A percentile compares a stretch with the other conserved stretches of the same genome.
Evolutionary conservation across 1,140 invertebrate genomes (phyloP).

Genomic region (Leptopilina clavipes): DNA sequence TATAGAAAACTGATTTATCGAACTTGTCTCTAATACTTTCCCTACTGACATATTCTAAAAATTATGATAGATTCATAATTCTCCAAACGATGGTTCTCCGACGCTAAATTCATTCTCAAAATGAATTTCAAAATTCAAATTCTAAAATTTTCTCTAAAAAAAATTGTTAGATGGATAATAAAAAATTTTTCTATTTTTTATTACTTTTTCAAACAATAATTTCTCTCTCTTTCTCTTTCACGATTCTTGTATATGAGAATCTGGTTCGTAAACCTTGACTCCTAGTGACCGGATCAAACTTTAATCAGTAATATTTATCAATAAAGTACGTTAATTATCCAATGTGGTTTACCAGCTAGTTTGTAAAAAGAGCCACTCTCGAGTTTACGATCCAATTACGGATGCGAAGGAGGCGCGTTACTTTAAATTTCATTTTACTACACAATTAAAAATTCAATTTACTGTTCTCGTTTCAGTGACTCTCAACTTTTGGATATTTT

Average conservation of each 20-base stretch:
- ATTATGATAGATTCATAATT: too few relatives aligned
- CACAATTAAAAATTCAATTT: constrained; percentile 33
- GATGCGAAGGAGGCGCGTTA: constrained; percentile 16
- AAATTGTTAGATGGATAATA: too few relatives aligned
- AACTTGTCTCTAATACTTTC: neutral
- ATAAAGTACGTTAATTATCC: constrained; percentile 31
- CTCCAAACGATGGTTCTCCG: too few relatives aligned
- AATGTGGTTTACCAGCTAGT: constrained; percentile 28
- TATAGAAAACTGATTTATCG: neutral
- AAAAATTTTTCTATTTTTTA: too few relatives aligned
- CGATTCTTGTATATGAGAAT: constrained; percentile 16
- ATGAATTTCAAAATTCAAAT: too few relatives aligned
- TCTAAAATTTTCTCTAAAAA: too few relatives aligned
- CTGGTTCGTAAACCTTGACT: constrained; percentile 24
- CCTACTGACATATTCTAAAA: neutral
- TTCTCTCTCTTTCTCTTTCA: neutral
- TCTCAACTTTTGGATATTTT: neutral
- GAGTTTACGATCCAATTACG: constrained; percentile 28
- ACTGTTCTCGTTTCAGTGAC: constrained; percentile 24
- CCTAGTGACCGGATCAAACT: constrained; percentile 15
- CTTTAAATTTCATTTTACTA: constrained; percentile 26
- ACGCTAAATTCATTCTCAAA: too few relatives aligned
- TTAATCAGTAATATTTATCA: constrained; percentile 29
- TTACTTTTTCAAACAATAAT: neutral
- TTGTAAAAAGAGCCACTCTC: neutral